Percentiles rank a stretch among this genome's conserved stretches.
Conservation (phyloP, 2,888 invertebrate genomes). For the Galerucella calmariensis region DNA sequence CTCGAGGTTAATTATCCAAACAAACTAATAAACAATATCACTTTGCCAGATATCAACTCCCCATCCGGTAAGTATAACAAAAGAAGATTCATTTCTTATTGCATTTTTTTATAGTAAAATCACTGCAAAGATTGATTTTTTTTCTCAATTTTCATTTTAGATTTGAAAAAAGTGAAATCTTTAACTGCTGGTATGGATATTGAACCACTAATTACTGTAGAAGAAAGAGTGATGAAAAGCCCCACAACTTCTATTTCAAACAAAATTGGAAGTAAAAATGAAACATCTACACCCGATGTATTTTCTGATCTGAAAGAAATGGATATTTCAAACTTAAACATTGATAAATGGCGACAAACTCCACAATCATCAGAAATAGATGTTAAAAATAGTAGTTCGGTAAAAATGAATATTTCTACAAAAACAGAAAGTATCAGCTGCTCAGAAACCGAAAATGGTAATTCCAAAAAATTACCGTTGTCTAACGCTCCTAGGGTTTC, state of each 20-base stretch:
- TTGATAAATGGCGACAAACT: neutral
- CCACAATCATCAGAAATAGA: neutral
- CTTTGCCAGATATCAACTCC: neutral
- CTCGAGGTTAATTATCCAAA: neutral
- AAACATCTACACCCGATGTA: neutral
- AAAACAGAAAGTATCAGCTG: neutral
- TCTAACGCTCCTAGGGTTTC: neutral
- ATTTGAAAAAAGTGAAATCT: neutral
- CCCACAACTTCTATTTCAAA: neutral
- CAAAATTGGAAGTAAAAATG: neutral
- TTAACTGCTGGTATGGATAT: neutral
- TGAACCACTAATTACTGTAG: neutral
- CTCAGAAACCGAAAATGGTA: neutral
- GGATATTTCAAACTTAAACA: neutral
- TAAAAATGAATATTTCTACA: neutral
- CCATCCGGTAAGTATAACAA: neutral
- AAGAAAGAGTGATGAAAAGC: neutral
- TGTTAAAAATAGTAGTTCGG: neutral
- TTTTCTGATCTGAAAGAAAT: neutral
- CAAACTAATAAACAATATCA: neutral
- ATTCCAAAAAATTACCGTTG: neutral
- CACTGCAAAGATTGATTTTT: neutral
- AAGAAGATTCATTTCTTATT: neutral
- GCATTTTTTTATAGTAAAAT: too few relatives aligned
- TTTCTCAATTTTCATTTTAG: neutral